Percentiles rank a stretch among this genome's conserved stretches.
These are phyloP conservation scores for Spilosoma lubricipeda DNA, from an alignment of 2,888 invertebrate species.

Conservation along the genomic window DNA sequence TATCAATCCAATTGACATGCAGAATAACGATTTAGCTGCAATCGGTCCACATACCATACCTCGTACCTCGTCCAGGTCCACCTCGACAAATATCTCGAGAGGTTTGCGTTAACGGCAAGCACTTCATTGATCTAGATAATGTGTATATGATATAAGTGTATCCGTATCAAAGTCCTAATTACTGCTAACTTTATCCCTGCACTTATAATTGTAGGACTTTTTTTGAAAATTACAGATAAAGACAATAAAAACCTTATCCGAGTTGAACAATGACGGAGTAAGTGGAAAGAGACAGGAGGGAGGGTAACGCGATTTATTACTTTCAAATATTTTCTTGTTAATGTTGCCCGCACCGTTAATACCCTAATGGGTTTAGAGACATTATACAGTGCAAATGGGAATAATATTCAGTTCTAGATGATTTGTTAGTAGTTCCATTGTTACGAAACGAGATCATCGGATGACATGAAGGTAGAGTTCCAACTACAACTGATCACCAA, in stretches of 20 bases:
- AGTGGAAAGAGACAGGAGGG: conserved; percentile 16
- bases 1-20: background rate
- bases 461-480: too few relatives aligned
- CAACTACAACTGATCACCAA: too few relatives aligned
- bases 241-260: conserved; percentile 17
- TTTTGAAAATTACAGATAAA: background rate
- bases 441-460: too few relatives aligned
- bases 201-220: background rate
- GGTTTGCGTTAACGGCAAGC: background rate
- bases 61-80: too few relatives aligned
- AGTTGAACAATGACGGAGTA: conserved; percentile 22
- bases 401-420: conserved; percentile 2
- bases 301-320: conserved; percentile 23
- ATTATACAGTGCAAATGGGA: conserved; percentile 9
- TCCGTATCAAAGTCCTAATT: too few relatives aligned
- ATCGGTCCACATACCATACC: background rate
- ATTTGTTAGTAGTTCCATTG: background rate
- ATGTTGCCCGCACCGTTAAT: conserved; percentile 19
- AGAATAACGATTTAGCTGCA: background rate
- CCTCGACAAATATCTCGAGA: background rate
- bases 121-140: too few relatives aligned
- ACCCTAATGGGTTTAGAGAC: conserved; percentile 17
- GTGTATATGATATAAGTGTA: background rate
- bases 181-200: background rate
- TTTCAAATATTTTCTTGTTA: conserved; percentile 26